Base-by-base conservation (phyloP, 2,797 vertebrate genomes). In the Aselliscus stoliczkanus region DNA sequence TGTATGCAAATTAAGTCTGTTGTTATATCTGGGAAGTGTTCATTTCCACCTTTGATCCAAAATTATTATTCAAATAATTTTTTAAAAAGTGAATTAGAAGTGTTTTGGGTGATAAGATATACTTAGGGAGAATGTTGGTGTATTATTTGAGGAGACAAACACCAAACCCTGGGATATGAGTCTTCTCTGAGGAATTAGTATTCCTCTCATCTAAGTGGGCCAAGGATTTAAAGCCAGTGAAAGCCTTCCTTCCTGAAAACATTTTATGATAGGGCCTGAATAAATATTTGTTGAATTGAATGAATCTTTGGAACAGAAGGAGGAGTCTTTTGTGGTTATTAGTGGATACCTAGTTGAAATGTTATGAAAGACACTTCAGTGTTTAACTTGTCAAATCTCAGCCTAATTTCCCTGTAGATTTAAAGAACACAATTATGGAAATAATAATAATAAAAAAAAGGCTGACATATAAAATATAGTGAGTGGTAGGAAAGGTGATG, bases 361-460 rank as follows among this genome's bases (percentile, higher is more conserved):
- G 70, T 87, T 85, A 84, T 94, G 88, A 96, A 96, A 95, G 90
- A 83, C 20, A 83, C 64, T 92, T 95, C 50, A 56, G 7, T 69
- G 42, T 95, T 91, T 94, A 44, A 34, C 88, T 90, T 97, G 82
- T 97, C 91, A 95, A 81, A 87, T 92, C 60, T 93, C 47, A 94
- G 91, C 72, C 64, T 91, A 88, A 88, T 95, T 91, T 97, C 91
- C 70, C 70, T 89, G 60, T 60, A 95, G 82, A 65, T 80, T 84
- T 95, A 73, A 91, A 89, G 87, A 94, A 82, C 29, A 42, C 89
- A 89, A 82, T 94, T 95, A 86, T 37, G 37, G 75, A 91, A 96
- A 88, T 81, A 90, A 88, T 62, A 96, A 88, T 81, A 90, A 88
- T 62, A 72, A 95, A 54, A 50, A 50, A 77, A 95, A 90, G 27